Conservation (phyloP, 1,140 invertebrate species). For the Diprion similis region DNA sequence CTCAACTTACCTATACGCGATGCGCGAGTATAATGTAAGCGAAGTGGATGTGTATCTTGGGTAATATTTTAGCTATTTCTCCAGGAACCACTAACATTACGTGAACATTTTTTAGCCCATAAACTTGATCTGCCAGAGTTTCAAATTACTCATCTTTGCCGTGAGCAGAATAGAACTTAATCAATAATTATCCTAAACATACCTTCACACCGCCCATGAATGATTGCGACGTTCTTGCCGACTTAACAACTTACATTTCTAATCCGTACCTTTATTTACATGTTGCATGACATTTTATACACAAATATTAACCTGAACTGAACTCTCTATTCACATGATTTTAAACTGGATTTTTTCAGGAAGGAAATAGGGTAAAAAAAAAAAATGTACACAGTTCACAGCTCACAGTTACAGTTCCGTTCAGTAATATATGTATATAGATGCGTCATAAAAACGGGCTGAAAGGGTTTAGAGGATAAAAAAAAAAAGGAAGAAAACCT, state of each 20-base stretch:
- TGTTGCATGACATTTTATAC: background rate
- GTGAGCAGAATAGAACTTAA: no score
- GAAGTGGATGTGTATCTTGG: no score
- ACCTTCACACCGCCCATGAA: background rate
- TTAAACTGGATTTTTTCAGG: no score
- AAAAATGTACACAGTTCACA: background rate
- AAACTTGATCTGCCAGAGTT: no score
- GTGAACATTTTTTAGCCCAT: no score
- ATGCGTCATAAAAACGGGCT: background rate
- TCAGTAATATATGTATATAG: background rate
- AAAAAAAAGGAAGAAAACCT: constrained; percentile 1
- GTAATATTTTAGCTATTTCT: no score
- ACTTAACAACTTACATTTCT: background rate
- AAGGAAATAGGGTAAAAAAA: no score
- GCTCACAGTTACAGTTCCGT: background rate
- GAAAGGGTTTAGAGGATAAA: no score
- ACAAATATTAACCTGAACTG: background rate
- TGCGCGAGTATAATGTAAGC: no score
- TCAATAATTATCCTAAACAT: background rate
- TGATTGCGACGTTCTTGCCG: constrained; percentile 1
- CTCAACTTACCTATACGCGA: no score
- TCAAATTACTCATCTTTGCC: no score
- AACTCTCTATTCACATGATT: background rate
- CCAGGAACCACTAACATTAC: no score
- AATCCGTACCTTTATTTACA: background rate